Percentiles rank a stretch among this genome's conserved stretches.
Evolutionary conservation across 2,797 vertebrate species (phyloP).

Genomic region (Acanthurus lineatus): DNA sequence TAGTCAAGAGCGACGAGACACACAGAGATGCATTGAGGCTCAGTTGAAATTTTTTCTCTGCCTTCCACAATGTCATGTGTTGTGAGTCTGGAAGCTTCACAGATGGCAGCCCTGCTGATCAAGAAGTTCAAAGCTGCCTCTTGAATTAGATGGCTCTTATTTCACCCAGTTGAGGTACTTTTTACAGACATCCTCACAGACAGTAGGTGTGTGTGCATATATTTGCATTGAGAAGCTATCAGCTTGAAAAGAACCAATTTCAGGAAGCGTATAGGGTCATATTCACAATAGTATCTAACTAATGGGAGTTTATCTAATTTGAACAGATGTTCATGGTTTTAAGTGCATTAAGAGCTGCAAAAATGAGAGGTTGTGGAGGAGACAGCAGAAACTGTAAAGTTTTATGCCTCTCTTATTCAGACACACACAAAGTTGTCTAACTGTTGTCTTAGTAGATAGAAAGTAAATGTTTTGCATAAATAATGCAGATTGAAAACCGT

Average conservation of each 20-base stretch:
- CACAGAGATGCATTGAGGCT: background rate
- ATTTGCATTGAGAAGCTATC: slow-evolving; percentile 2
- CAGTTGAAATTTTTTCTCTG: background rate
- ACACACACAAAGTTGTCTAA: background rate
- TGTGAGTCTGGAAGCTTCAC: background rate
- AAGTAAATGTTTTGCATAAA: background rate
- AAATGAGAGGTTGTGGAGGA: background rate
- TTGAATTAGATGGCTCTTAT: slow-evolving; percentile 14
- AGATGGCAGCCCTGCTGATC: slow-evolving; percentile 6
- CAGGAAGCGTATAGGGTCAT: background rate
- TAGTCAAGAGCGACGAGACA: background rate
- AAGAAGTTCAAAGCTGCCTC: slow-evolving; percentile 6
- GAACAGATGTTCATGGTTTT: background rate
- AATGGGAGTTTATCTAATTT: background rate
- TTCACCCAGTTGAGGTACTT: slow-evolving; percentile 3
- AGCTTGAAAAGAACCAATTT: slow-evolving; percentile 6
- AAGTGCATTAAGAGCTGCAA: slow-evolving; percentile 3
- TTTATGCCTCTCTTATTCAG: background rate
- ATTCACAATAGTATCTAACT: background rate
- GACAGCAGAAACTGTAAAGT: background rate
- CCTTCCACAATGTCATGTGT: background rate
- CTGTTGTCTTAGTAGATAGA: background rate
- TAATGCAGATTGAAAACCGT: background rate
- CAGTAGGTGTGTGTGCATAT: background rate
- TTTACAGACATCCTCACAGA: slow-evolving; percentile 1